Percentiles rank a stretch among this genome's conserved stretches.
phyloP scores from a whole-genome alignment of 2,797 vertebrate genomes.

The Falco columbarius region DNA sequence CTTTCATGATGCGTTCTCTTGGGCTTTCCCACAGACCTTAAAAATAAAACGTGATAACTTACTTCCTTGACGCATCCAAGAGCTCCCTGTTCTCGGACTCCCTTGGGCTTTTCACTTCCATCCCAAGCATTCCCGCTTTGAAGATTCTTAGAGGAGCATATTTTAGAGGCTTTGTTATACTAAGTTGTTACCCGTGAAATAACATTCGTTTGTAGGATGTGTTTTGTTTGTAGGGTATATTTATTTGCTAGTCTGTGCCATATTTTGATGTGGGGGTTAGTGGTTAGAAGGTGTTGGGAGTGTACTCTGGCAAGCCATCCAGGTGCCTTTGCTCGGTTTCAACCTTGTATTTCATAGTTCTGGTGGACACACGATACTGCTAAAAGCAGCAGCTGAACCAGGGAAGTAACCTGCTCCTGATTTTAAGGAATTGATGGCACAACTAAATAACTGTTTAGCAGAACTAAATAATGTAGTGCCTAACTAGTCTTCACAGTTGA shows the following conservation, averaged over 20 bases:
- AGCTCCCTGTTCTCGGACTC: conserved; percentile 17
- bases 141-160: not conserved
- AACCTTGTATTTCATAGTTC: not conserved
- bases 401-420: not conserved
- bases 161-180: conserved; percentile 41
- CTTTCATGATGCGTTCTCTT: not conserved
- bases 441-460: not conserved
- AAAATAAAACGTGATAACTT: conserved; percentile 11
- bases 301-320: not conserved
- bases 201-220: not conserved
- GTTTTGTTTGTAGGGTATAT: conserved; percentile 26
- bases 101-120: conserved; percentile 53
- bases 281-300: not conserved
- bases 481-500: not conserved
- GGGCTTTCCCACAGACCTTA: conserved; percentile 15
- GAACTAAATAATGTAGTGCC: not conserved
- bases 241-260: not conserved
- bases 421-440: not conserved
- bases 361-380: not conserved
- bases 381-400: not conserved
- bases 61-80: conserved; percentile 8
- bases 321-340: not conserved
- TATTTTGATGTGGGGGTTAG: not conserved
- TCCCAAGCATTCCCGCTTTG: conserved; percentile 15
- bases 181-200: conserved; percentile 28